Conservation (phyloP, 2,888 invertebrate genomes). For the Cataglyphis cursor region DNA sequence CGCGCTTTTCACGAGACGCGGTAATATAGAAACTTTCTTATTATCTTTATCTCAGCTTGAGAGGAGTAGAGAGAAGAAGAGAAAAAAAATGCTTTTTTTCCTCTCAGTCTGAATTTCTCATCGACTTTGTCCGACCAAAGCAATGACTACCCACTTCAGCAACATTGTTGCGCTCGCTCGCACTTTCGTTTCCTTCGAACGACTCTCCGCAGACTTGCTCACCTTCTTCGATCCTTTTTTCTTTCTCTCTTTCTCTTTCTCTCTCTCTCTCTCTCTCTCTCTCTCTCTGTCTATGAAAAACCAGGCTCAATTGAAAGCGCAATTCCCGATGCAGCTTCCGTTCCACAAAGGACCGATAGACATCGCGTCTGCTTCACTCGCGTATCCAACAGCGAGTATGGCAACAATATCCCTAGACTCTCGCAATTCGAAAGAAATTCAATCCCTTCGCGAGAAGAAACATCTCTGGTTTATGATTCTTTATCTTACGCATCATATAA, state of each 20-base stretch:
- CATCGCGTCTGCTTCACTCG: constrained; percentile 20
- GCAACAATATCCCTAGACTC: neutral
- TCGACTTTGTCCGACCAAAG: constrained; percentile 65
- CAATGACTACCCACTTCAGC: constrained; percentile 68
- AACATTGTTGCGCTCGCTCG: constrained; percentile 41
- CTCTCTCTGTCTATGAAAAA: constrained; percentile 18
- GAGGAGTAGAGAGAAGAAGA: constrained; percentile 1
- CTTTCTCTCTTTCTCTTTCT: neutral
- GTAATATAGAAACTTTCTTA: constrained; percentile 33
- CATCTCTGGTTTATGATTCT: constrained; percentile 20
- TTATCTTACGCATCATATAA: neutral
- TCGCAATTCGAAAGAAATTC: constrained; percentile 15
- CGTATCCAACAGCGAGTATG: constrained; percentile 7
- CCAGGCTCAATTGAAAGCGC: constrained; percentile 59
- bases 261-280: too few relatives aligned
- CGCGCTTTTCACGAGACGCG: neutral
- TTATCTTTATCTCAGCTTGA: constrained; percentile 30
- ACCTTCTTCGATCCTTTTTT: constrained; percentile 56
- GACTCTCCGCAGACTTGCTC: constrained; percentile 48
- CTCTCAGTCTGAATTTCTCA: constrained; percentile 3
- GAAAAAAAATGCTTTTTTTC: neutral
- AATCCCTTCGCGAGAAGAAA: constrained; percentile 22
- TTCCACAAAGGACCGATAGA: constrained; percentile 40
- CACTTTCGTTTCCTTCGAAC: constrained; percentile 57
- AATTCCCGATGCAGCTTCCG: constrained; percentile 65